Conservation (phyloP, 2,113 vertebrate species). For the Hemiscyllium ocellatum region DNA sequence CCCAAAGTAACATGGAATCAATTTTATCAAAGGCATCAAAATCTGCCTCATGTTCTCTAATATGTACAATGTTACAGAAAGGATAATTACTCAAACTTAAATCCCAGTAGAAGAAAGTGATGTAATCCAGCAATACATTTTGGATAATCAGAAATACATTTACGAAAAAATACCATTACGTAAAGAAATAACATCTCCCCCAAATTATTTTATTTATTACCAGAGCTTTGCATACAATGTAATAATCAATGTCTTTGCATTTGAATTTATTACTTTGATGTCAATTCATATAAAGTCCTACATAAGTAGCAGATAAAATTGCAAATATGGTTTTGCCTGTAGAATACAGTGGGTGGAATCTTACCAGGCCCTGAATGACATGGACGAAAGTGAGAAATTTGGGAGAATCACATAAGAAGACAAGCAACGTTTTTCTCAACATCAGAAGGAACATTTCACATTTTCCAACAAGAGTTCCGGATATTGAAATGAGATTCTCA, state of each 20-base stretch:
- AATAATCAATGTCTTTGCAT: neutral
- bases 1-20: slow-evolving; percentile 66
- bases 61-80: slow-evolving; percentile 74
- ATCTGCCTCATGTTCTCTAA: slow-evolving; percentile 92
- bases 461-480: too few species aligned
- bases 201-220: neutral
- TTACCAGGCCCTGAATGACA: too few species aligned
- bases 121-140: neutral
- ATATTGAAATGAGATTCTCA: too few species aligned
- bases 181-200: neutral
- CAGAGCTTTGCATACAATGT: neutral
- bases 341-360: too few species aligned
- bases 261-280: neutral
- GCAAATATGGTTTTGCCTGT: too few species aligned
- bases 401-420: too few species aligned
- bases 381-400: too few species aligned
- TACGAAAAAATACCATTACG: neutral
- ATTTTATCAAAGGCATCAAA: slow-evolving; percentile 85
- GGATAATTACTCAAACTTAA: slow-evolving; percentile 40
- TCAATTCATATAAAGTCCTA: neutral
- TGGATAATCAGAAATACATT: neutral
- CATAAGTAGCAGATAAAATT: neutral
- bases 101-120: neutral
- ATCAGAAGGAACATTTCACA: too few species aligned
- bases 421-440: too few species aligned